Evolutionary conservation across 2,888 invertebrate species (phyloP).

Genomic region (Caenorhabditis virilis): DNA sequence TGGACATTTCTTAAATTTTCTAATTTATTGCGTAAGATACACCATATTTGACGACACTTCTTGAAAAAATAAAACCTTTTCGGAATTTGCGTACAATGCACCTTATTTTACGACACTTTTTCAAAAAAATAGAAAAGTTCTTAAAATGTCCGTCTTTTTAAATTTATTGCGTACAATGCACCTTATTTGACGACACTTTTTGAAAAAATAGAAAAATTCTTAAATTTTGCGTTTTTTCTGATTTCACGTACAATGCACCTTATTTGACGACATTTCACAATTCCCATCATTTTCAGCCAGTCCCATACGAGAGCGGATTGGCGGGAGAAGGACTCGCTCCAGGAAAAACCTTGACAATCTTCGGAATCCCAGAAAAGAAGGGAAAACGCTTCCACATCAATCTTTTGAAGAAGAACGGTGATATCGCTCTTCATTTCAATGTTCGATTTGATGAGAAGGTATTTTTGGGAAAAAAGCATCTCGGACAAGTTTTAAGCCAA

Average conservation of each 20-base stretch:
- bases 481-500: too few species aligned
- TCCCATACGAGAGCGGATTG: conserved; percentile 66
- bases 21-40: too few species aligned
- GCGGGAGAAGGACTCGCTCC: conserved; percentile 63
- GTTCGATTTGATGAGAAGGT: conserved; percentile 59
- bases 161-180: too few species aligned
- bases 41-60: not conserved
- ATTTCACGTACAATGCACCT: too few species aligned
- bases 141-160: too few species aligned
- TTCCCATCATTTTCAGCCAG: conserved; percentile 60
- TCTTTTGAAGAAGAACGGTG: conserved; percentile 58
- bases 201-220: too few species aligned
- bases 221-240: too few species aligned
- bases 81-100: too few species aligned
- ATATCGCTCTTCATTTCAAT: conserved; percentile 58
- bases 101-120: not conserved
- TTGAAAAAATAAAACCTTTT: too few species aligned
- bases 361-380: conserved; percentile 67
- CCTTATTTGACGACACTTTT: not conserved
- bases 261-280: not conserved
- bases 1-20: not conserved
- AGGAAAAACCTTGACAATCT: conserved; percentile 64
- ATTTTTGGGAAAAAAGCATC: too few species aligned
- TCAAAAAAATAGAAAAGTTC: too few species aligned
- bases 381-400: conserved; percentile 58